These are phyloP conservation scores for Dufourea novaeangliae DNA, from an alignment of 1,140 invertebrate genomes.

Conservation along the genomic window DNA sequence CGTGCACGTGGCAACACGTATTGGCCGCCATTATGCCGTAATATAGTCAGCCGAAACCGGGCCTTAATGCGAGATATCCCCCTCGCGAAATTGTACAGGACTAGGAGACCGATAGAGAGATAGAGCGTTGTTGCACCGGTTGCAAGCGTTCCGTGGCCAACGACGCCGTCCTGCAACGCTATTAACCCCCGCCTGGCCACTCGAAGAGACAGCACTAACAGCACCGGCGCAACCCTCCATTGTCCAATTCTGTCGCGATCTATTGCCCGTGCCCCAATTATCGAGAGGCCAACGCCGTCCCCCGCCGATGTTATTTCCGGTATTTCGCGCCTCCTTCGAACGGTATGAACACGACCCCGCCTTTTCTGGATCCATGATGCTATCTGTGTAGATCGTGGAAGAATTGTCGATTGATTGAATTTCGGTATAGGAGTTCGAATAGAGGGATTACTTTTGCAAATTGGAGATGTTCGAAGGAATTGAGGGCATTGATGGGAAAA, in stretches of 20 bases:
- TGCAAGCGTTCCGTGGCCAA: slow-evolving; percentile 39
- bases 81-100: slow-evolving; percentile 68
- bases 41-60: slow-evolving; percentile 54
- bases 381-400: too few relatives aligned
- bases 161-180: slow-evolving; percentile 29
- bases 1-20: slow-evolving; percentile 34
- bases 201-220: slow-evolving; percentile 46
- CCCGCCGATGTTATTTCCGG: slow-evolving; percentile 32
- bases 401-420: too few relatives aligned
- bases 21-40: slow-evolving; percentile 62
- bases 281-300: slow-evolving; percentile 6
- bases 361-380: too few relatives aligned
- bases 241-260: slow-evolving; percentile 48
- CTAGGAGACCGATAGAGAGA: slow-evolving; percentile 28
- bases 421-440: too few relatives aligned
- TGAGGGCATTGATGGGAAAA: too few relatives aligned
- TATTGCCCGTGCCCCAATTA: slow-evolving; percentile 39
- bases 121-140: slow-evolving; percentile 14
- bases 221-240: slow-evolving; percentile 43
- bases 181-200: slow-evolving; percentile 47
- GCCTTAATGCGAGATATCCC: slow-evolving; percentile 72
- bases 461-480: too few relatives aligned
- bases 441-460: too few relatives aligned
- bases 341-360: too few relatives aligned
- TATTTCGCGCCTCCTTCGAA: slow-evolving; percentile 13